phyloP scores from a whole-genome alignment of 2,888 invertebrate species.

The Herminia tarsipennalis region DNA sequence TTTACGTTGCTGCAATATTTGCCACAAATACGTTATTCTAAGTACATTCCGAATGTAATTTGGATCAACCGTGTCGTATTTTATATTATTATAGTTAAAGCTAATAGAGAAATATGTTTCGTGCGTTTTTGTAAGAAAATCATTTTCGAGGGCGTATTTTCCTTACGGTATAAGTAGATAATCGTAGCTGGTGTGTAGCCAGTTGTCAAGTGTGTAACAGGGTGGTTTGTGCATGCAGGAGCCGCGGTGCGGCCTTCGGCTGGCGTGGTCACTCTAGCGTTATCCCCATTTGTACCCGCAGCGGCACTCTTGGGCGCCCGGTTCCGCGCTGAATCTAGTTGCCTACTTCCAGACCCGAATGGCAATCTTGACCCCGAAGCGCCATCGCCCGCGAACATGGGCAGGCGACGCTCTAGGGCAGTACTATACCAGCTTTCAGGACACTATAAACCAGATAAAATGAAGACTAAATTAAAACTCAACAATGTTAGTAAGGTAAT shows the following conservation, averaged over 20 bases:
- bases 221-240: conserved; percentile 84
- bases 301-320: conserved; percentile 92
- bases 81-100: conserved; percentile 11
- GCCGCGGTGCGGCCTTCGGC: conserved; percentile 86
- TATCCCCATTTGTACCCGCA: conserved; percentile 88
- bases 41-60: background rate
- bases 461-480: conserved; percentile 96
- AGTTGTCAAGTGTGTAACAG: conserved; percentile 65
- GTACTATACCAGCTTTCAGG: conserved; percentile 98
- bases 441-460: conserved; percentile 97
- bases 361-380: conserved; percentile 93
- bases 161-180: conserved; percentile 30
- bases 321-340: conserved; percentile 92
- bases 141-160: conserved; percentile 32
- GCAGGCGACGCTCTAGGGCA: conserved; percentile 95
- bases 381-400: conserved; percentile 95
- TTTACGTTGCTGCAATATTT: conserved; percentile 2
- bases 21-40: background rate
- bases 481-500: conserved; percentile 93
- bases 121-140: conserved; percentile 34
- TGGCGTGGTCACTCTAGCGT: conserved; percentile 87
- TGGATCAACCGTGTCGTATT: no score
- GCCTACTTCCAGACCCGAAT: conserved; percentile 93
- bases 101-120: conserved; percentile 29
- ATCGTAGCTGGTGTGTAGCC: conserved; percentile 36